Conservation (phyloP, 92 coral and sea anemone genomes). For the Paragorgia papillata region DNA sequence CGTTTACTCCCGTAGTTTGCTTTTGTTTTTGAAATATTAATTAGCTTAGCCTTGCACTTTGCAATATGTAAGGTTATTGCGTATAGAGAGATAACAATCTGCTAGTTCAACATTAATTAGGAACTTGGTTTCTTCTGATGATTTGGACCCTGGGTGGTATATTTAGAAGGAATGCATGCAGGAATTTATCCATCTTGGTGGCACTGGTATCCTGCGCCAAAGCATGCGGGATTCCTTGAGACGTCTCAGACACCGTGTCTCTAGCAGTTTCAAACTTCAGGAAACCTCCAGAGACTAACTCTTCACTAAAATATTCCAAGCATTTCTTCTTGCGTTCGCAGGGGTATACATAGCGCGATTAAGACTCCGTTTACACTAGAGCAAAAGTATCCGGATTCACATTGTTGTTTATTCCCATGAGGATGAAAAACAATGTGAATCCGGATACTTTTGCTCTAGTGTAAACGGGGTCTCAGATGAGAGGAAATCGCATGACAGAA, state of each 20-base stretch:
- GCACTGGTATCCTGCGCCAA: conserved; percentile 7
- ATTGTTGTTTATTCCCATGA: too few relatives aligned
- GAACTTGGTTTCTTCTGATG: too few relatives aligned
- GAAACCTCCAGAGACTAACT: not conserved
- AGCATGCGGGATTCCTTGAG: conserved; percentile 12
- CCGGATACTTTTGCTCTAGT: too few relatives aligned
- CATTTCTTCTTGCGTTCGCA: not conserved
- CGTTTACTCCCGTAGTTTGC: not conserved
- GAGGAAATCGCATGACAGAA: too few relatives aligned
- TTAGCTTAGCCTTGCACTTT: not conserved
- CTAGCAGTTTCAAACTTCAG: conserved; percentile 9
- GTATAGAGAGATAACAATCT: not conserved
- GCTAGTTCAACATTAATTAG: not conserved
- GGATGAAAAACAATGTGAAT: too few relatives aligned
- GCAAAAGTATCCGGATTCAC: too few relatives aligned
- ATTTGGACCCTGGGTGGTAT: conserved; percentile 32
- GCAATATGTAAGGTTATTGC: too few relatives aligned
- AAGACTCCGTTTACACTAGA: too few relatives aligned
- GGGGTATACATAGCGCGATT: not conserved
- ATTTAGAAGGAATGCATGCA: conserved; percentile 8
- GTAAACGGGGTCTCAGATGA: too few relatives aligned
- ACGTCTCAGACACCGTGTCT: conserved; percentile 45
- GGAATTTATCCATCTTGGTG: not conserved
- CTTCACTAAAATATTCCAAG: conserved; percentile 4
- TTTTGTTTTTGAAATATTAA: not conserved